Base-by-base conservation (phyloP, 1,140 invertebrate species). In the Ceratosolen solmsi region DNA sequence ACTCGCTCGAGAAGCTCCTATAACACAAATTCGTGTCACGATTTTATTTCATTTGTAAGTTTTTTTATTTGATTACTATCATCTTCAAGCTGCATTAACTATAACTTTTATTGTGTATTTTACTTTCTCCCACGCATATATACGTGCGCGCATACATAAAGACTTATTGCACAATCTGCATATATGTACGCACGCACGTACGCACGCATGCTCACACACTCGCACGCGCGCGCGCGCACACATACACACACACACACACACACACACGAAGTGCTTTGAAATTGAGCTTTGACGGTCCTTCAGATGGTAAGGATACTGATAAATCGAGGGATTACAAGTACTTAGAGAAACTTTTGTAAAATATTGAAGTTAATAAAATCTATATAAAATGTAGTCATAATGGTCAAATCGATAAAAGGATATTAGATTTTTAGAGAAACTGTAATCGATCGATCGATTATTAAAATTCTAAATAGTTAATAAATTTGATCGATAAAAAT, bases 351-450 rank as follows among this genome's bases (percentile, higher is more conserved):
- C 13, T 60, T 60, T 60, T 60, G n/a, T 13, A 60, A 25, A 11
- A 60, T 60, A 60, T 60, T 60, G 9, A 60, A 30, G 2, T 60
- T 60, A 60, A 60, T 60, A 60, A 60, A 60, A 60, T 60, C 25
- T 60, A 27, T 60, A 60, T 60, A 30, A 27, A 8, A 46, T 8
- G 41, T 46, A 46, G 13, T 13, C 41, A 46, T 46, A 13, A 46
- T 46, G 41, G 5, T 46, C 5, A 13, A 46, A 46, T 46, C 41
- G 41, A 46, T 46, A 46, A 8, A 46, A 5, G 41, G 41, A 8
- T 46, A 8, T 46, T 46, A 46, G 5, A 46, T 46, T 8, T 46
- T 46, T 5, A 46, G 41, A 13, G 7, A 46, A 46, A 8, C 13
- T 46, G 5, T 46, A 8, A 46, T 46, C 41, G 13, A 46, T 46